A percentile compares a stretch with the other conserved stretches of the same genome.
These are phyloP conservation scores for Silurus lanzhouensis DNA, from an alignment of 2,797 vertebrate genomes.

Conservation along the genomic window DNA sequence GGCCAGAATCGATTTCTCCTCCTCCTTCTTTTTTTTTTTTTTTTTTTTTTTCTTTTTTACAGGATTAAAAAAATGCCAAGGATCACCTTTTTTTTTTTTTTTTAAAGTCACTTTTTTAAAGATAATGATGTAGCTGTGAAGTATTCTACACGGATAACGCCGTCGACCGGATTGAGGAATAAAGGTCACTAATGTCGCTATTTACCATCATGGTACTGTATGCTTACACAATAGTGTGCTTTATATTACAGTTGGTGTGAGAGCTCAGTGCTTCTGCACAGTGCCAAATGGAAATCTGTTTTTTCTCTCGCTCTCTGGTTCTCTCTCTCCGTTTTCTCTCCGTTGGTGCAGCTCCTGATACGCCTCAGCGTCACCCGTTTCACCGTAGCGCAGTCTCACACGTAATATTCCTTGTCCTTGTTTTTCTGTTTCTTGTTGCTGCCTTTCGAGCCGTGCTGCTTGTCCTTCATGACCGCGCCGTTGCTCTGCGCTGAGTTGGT, in stretches of 20 bases:
- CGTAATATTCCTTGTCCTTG: slow-evolving; percentile 99
- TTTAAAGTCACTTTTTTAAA: slow-evolving; percentile 81
- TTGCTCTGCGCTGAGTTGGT: slow-evolving; percentile 99
- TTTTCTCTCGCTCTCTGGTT: neutral
- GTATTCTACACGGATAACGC: slow-evolving; percentile 84
- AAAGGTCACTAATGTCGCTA: slow-evolving; percentile 81
- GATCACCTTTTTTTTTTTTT: slow-evolving; percentile 75
- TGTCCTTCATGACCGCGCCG: slow-evolving; percentile 95
- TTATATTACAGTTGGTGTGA: slow-evolving; percentile 89
- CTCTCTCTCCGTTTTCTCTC: neutral
- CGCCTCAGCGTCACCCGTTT: slow-evolving; percentile 19
- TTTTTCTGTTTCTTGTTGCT: slow-evolving; percentile 99
- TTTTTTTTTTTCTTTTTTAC: slow-evolving; percentile 72
- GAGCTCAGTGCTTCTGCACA: slow-evolving; percentile 84
- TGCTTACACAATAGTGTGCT: slow-evolving; percentile 87
- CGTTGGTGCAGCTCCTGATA: slow-evolving; percentile 48
- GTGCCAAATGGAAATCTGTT: slow-evolving; percentile 58
- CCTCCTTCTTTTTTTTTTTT: slow-evolving; percentile 29
- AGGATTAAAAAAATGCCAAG: slow-evolving; percentile 82
- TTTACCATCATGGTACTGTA: slow-evolving; percentile 71
- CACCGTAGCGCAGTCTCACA: slow-evolving; percentile 74
- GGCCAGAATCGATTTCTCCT: slow-evolving; percentile 71
- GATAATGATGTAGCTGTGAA: slow-evolving; percentile 90
- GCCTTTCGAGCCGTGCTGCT: slow-evolving; percentile 92
- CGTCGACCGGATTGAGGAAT: slow-evolving; percentile 78